Evolutionary conservation across 1,140 invertebrate genomes (phyloP), one percentile per base, ranked within the genome.

Genomic region (Micrasema minimum): DNA sequence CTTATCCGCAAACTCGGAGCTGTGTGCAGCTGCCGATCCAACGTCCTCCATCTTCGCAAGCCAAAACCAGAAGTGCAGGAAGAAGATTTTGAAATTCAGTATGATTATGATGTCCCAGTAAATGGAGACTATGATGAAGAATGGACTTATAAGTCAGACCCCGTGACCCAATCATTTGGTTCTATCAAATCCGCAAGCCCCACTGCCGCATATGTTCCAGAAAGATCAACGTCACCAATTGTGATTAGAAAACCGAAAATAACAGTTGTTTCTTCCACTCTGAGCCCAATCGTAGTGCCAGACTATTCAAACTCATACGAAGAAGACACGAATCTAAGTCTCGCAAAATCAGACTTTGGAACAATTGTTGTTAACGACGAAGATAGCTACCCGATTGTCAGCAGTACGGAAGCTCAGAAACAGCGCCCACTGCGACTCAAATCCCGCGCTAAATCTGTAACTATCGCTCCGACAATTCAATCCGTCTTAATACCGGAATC

Each of bases 11-110:
- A 92, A 81, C 79, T 92, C 10, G 88, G 89, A 1, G 90, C 90
- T 6, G 90, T 92, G 41, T 92, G 91, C 72, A 91, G 89, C 37
- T 92, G 91, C 75, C 87, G 87, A 72, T 88, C 88, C 0, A 89
- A 90, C 77, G 85, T 89, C 0, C 80, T 91, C 26, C 81, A 80
- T 22, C 75, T 87, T 0, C 81, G 83, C 69, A 85, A 84, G 62
- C 82, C 72, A 72, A 81, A 79, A 75, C 80, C 80, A n/a, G 79
- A 72, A 55, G 66, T 72, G 10, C 46, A 72, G 57, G 74, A 76
- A 41, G 72, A 79, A 70, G 77, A 80, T 46, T 72, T 79, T 57
- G 76, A 78, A 16, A 76, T 81, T 46, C 79, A 81, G 67, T 77
- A 78, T 53, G 72, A 77, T 45, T 76, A 78, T 55, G 69, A 77